A percentile compares a stretch with the other conserved stretches of the same genome.
phyloP scores from a whole-genome alignment of 1,140 invertebrate genomes.

The Geopemphigus sp. region DNA sequence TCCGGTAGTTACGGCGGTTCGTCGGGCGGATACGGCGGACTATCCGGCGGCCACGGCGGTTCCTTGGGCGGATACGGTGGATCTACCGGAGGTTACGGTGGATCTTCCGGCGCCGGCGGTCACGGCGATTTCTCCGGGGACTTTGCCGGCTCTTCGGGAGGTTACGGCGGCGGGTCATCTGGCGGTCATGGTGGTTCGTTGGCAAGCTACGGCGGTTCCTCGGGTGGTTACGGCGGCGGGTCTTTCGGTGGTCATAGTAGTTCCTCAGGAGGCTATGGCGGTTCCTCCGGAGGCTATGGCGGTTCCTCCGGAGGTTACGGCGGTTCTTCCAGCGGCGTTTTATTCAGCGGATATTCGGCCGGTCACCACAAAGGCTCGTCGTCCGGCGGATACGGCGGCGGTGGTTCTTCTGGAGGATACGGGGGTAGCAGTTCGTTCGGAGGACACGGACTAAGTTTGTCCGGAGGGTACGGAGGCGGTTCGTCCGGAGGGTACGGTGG shows the following conservation, averaged over 20 bases:
- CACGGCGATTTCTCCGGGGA: slow-evolving; percentile 3
- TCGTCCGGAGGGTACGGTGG: slow-evolving; percentile 1
- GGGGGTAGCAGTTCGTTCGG: neutral
- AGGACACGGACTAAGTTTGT: neutral
- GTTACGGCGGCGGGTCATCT: slow-evolving; percentile 7
- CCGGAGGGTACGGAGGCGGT: too few relatives aligned
- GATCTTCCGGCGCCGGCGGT: slow-evolving; percentile 5
- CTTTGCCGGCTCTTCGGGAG: slow-evolving; percentile 19
- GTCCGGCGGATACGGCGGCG: slow-evolving; percentile 22
- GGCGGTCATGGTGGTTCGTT: neutral
- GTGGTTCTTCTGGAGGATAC: neutral
- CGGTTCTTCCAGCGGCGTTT: neutral
- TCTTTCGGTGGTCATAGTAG: slow-evolving; percentile 49
- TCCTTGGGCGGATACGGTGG: slow-evolving; percentile 2
- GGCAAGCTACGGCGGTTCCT: slow-evolving; percentile 5
- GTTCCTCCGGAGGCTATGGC: slow-evolving; percentile 20
- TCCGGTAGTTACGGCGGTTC: slow-evolving; percentile 49
- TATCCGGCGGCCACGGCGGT: slow-evolving; percentile 17
- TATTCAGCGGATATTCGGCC: slow-evolving; percentile 22
- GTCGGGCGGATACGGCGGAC: neutral
- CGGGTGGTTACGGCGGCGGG: neutral
- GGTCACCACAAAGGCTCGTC: slow-evolving; percentile 25
- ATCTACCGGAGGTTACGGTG: slow-evolving; percentile 18
- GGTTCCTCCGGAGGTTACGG: slow-evolving; percentile 24
- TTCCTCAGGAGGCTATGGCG: slow-evolving; percentile 50